Conservation (phyloP, 2,113 vertebrate species). For the human region DNA sequence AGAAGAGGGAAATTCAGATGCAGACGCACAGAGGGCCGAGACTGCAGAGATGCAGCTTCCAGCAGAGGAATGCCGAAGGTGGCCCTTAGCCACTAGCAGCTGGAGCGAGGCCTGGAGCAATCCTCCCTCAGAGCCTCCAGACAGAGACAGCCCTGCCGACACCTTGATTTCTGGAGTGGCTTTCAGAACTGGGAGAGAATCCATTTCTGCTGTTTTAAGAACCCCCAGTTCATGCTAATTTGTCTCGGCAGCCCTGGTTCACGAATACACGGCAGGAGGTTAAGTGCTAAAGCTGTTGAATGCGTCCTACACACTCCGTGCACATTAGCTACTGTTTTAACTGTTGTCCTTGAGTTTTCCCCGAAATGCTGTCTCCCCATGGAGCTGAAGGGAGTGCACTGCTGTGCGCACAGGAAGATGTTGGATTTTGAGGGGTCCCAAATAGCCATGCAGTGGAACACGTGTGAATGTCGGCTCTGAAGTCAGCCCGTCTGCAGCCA, state of each 20-base stretch:
- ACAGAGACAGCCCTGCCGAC: neutral
- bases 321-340: neutral
- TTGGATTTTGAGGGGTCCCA: neutral
- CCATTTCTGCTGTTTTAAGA: neutral
- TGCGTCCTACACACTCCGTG: neutral
- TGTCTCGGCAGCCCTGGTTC: neutral
- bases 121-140: neutral
- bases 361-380: neutral
- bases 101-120: neutral
- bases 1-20: neutral
- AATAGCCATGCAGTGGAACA: neutral
- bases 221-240: neutral
- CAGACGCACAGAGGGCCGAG: neutral
- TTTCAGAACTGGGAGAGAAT: neutral
- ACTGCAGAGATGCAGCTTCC: neutral
- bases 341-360: accelerated
- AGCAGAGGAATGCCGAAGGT: too few species aligned
- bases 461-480: neutral
- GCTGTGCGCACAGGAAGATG: neutral
- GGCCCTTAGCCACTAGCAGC: neutral
- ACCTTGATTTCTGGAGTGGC: neutral
- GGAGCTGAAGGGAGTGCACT: neutral
- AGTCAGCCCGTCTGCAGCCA: neutral
- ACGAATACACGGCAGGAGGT: neutral
- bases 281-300: neutral